Percentiles rank a stretch among this genome's conserved stretches.
These are phyloP conservation scores for Pandemis heparana DNA, from an alignment of 2,888 invertebrate genomes.

Conservation along the genomic window DNA sequence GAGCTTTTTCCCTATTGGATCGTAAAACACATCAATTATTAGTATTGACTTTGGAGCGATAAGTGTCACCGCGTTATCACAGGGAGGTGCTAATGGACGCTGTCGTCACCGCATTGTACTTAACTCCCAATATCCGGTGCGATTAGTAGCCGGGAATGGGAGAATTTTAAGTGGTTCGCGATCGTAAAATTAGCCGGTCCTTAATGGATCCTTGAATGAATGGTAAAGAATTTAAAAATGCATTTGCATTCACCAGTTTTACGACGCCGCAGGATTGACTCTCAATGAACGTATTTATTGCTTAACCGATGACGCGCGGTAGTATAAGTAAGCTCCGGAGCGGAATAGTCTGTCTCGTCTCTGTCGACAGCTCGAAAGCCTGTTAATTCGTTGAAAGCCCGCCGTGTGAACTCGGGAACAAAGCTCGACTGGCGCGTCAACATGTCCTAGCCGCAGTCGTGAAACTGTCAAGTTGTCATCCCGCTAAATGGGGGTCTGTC, in stretches of 20 bases:
- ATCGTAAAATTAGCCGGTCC: constrained; percentile 71
- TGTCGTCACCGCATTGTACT: constrained; percentile 63
- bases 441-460: constrained; percentile 63
- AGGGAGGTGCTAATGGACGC: constrained; percentile 72
- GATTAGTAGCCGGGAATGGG: constrained; percentile 62
- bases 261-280: constrained; percentile 44
- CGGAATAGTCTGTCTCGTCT: constrained; percentile 26
- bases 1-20: constrained; percentile 45
- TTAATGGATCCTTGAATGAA: constrained; percentile 65
- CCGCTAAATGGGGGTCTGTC: constrained; percentile 79
- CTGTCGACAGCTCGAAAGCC: constrained; percentile 50
- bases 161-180: constrained; percentile 60
- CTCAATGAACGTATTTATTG: constrained; percentile 37
- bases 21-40: constrained; percentile 56
- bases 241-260: constrained; percentile 50
- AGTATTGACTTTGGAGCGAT: constrained; percentile 59
- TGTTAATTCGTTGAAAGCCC: constrained; percentile 66
- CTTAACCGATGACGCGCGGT: constrained; percentile 23
- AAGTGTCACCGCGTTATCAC: constrained; percentile 66
- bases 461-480: constrained; percentile 78
- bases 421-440: constrained; percentile 63
- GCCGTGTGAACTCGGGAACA: constrained; percentile 71
- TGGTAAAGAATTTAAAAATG: constrained; percentile 68
- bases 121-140: constrained; percentile 73
- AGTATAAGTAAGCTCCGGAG: constrained; percentile 17